phyloP scores from a whole-genome alignment of 2,888 invertebrate genomes.

The Cryptops parisi region DNA sequence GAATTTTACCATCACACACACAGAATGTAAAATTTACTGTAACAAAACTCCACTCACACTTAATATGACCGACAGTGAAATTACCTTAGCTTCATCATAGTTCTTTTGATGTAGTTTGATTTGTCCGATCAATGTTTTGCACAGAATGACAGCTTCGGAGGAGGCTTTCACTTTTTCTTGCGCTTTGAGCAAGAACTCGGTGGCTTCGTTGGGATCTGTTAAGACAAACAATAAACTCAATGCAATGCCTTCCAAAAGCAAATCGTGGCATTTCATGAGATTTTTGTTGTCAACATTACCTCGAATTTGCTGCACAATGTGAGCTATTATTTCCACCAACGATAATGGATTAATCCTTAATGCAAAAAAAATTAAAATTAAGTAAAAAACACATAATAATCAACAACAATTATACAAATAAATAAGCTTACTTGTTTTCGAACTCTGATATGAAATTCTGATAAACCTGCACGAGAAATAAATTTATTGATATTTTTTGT shows the following conservation, averaged over 20 bases:
- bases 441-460: conserved; percentile 81
- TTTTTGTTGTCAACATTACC: conserved; percentile 12
- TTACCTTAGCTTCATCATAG: conserved; percentile 33
- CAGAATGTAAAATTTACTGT: too few species aligned
- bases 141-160: conserved; percentile 74
- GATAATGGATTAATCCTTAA: conserved; percentile 81
- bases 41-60: too few species aligned
- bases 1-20: too few species aligned
- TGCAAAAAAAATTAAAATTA: conserved; percentile 17
- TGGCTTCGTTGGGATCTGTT: conserved; percentile 62
- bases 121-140: conserved; percentile 54
- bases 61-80: neutral
- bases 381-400: neutral
- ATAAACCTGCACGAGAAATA: conserved; percentile 45
- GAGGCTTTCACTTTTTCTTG: conserved; percentile 72
- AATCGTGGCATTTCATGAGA: neutral
- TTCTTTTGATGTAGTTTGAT: conserved; percentile 33
- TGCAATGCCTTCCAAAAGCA: neutral
- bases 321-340: conserved; percentile 69
- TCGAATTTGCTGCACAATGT: conserved; percentile 54
- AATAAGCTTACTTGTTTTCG: conserved; percentile 74
- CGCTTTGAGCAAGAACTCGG: conserved; percentile 74
- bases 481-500: neutral
- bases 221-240: neutral
- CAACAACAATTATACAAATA: neutral